phyloP scores from a whole-genome alignment of 1,140 invertebrate genomes.

The Pollicipes pollicipes region DNA sequence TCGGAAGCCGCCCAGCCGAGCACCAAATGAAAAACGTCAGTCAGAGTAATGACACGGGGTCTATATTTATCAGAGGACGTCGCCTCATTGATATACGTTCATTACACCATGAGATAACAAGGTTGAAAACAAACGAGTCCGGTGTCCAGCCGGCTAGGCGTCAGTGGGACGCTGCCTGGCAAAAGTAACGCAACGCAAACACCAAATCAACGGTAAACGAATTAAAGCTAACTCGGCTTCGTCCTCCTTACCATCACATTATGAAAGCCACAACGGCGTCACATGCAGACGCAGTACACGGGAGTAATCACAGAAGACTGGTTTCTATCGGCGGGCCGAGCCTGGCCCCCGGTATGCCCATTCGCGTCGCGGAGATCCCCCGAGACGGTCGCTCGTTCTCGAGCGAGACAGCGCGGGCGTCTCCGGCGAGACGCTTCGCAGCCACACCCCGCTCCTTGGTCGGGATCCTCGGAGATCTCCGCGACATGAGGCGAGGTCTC shows the following conservation, averaged over 20 bases:
- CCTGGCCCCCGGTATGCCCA: background rate
- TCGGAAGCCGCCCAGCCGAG: no score
- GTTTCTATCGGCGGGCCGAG: background rate
- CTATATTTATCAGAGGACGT: background rate
- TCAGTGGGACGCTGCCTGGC: background rate
- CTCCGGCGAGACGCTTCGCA: background rate
- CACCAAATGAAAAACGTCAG: background rate
- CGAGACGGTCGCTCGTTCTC: background rate
- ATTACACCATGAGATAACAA: background rate
- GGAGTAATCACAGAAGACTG: background rate
- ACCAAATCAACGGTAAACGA: background rate
- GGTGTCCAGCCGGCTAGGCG: background rate
- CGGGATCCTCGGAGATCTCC: no score
- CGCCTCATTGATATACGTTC: background rate
- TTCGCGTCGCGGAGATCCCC: background rate
- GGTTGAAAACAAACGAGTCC: background rate
- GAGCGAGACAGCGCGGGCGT: background rate
- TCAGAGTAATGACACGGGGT: background rate
- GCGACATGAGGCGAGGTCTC: no score
- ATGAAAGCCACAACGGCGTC: background rate
- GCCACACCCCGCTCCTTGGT: no score
- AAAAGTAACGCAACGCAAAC: background rate
- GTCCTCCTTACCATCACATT: background rate
- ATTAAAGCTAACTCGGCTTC: background rate
- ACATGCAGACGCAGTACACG: background rate